Evolutionary conservation across 2,113 vertebrate species (phyloP).

Genomic region (Caranx ignobilis): DNA sequence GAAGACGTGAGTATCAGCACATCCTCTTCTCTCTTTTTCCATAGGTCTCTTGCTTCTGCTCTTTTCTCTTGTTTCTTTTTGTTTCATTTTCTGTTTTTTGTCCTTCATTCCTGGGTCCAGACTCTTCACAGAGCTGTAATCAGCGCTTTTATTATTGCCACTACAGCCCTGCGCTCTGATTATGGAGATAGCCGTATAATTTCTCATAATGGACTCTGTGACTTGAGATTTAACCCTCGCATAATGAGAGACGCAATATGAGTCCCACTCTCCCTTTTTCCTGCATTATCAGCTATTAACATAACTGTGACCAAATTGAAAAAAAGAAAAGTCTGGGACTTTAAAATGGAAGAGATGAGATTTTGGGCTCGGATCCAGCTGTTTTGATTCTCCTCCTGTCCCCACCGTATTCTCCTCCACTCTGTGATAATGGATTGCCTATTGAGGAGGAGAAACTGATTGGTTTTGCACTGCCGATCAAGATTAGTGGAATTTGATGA

Average conservation of each 20-base stretch:
- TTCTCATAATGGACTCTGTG: slow-evolving; percentile 71
- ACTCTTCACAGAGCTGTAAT: slow-evolving; percentile 57
- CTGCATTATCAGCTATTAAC: slow-evolving; percentile 51
- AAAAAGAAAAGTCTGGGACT: slow-evolving; percentile 26
- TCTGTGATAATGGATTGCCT: slow-evolving; percentile 47
- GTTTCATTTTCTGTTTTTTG: not conserved
- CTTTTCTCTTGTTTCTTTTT: slow-evolving; percentile 10
- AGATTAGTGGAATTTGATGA: slow-evolving; percentile 60
- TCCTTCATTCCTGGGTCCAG: slow-evolving; percentile 17
- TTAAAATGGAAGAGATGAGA: slow-evolving; percentile 38
- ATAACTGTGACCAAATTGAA: slow-evolving; percentile 36
- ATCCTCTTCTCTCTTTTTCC: not conserved
- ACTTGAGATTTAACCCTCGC: slow-evolving; percentile 67
- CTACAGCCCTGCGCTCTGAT: slow-evolving; percentile 57
- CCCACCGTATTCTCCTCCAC: slow-evolving; percentile 38
- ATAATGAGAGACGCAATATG: slow-evolving; percentile 60
- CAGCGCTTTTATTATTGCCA: slow-evolving; percentile 67
- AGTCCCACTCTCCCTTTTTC: not conserved
- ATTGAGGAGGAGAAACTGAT: slow-evolving; percentile 45
- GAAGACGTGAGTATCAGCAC: slow-evolving; percentile 85
- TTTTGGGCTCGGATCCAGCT: slow-evolving; percentile 36
- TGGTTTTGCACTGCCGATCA: slow-evolving; percentile 53
- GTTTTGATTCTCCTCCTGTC: slow-evolving; percentile 41
- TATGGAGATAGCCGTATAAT: slow-evolving; percentile 65
- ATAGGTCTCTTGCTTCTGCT: not conserved